A percentile compares a stretch with the other conserved stretches of the same genome.
These are phyloP conservation scores for Alviniconcha strummeri DNA, from an alignment of 2,888 invertebrate genomes.

Conservation along the genomic window DNA sequence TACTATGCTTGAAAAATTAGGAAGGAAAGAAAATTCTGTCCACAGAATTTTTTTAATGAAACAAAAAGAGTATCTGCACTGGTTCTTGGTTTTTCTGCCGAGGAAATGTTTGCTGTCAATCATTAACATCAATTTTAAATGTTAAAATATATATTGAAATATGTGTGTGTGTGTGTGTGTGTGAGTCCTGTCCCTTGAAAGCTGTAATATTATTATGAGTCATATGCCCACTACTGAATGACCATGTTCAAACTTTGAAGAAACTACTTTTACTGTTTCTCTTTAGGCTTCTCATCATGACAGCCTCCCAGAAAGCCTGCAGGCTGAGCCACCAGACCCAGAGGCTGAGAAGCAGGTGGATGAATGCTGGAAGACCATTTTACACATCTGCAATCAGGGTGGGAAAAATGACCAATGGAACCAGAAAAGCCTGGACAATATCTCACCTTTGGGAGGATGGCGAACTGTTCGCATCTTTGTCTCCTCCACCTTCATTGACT, in stretches of 20 bases:
- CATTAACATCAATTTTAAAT: neutral
- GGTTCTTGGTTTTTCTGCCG: no score
- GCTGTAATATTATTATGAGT: no score
- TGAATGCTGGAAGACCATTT: slow-evolving; percentile 3
- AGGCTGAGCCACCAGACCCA: slow-evolving; percentile 7
- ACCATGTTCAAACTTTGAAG: no score
- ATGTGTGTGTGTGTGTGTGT: neutral
- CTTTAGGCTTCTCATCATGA: neutral
- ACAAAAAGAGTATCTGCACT: no score
- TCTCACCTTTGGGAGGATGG: slow-evolving; percentile 53
- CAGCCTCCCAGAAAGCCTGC: neutral
- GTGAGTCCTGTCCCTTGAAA: neutral
- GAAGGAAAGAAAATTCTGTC: no score
- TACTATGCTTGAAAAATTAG: no score
- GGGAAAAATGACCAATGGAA: neutral
- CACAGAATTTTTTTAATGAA: no score
- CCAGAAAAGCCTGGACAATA: neutral
- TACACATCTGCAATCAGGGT: neutral
- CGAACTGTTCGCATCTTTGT: slow-evolving; percentile 69
- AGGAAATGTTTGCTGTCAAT: no score
- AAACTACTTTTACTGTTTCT: no score
- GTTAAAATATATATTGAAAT: neutral
- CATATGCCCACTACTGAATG: no score
- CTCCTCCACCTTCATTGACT: slow-evolving; percentile 72
- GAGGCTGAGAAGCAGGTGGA: slow-evolving; percentile 15